Evolutionary conservation across 2,797 vertebrate species (phyloP), one percentile per base, ranked within the genome.

Genomic region (Myotis pilosus): DNA sequence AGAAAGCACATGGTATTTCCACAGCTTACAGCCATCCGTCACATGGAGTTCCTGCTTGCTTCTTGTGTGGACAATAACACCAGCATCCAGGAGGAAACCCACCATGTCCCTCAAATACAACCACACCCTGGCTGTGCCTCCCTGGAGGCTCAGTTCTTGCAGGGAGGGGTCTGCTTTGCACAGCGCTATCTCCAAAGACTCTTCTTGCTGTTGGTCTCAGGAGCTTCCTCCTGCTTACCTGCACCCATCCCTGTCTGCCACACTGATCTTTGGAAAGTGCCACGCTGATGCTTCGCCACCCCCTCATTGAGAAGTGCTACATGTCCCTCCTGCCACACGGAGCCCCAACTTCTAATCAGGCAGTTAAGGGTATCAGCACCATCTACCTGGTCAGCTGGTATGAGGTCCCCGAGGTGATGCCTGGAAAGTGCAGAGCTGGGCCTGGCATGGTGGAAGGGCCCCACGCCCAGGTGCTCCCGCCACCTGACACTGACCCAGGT

Each of bases 391-490:
- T 1, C 1, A 6, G 44, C 44, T 80, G 38, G 7, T 9, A 4
- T 3, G 15, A 49, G 64, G 30, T 11, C 30, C 6, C 28, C 28
- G 1, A 51, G 38, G 5, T 0, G 6, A n/a, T 13, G 28, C 9
- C 4, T 13, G 28, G 1, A 3, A 19, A 20, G 23, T 8, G 3
- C 6, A 51, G 64, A 25, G 51, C 30, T 4, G 0, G n/a, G 87
- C n/a, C 33, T 23, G 28, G 6, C n/a, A 1, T 2, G 30, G 12
- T 36, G 12, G 0, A 69, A 33, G 20, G 17, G 17, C 15, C 9
- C 6, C 3, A 1, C 1, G 2, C 1, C 23, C 7, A 0, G 1
- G 23, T 15, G 7, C 25, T 69, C 49, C 47, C 28, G 5, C 9
- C 6, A 6, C n/a, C 33, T 17, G 20, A 38, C 16, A n/a, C 2